Evolutionary conservation across 2,797 vertebrate species (phyloP).

Genomic region (Pelodytes ibericus): DNA sequence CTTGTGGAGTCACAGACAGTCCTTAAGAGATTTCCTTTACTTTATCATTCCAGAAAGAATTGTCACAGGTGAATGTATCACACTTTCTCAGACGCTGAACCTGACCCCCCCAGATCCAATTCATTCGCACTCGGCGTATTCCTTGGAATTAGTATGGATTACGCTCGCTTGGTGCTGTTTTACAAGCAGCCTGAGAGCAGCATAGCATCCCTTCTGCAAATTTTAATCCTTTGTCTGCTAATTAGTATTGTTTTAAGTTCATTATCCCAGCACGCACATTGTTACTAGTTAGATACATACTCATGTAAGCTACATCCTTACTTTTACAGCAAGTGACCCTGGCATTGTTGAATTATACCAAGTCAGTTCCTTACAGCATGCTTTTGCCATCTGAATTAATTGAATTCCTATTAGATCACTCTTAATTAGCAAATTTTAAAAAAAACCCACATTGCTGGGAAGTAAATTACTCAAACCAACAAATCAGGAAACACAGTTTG

Average conservation of each 20-base stretch:
- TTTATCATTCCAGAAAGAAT: slow-evolving; percentile 89
- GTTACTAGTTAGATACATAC: slow-evolving; percentile 78
- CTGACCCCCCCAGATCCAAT: slow-evolving; percentile 68
- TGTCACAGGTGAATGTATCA: slow-evolving; percentile 90
- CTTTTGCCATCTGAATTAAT: slow-evolving; percentile 57
- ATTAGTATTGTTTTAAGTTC: slow-evolving; percentile 99
- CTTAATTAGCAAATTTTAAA: slow-evolving; percentile 61
- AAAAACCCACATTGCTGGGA: background rate
- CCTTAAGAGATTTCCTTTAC: slow-evolving; percentile 84
- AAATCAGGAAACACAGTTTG: too few species aligned
- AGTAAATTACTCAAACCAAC: too few species aligned
- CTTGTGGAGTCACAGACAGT: slow-evolving; percentile 69
- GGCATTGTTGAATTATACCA: slow-evolving; percentile 73
- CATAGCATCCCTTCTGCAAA: slow-evolving; percentile 72
- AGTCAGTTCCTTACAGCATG: slow-evolving; percentile 71
- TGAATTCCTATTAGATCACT: slow-evolving; percentile 58
- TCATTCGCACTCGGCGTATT: slow-evolving; percentile 67
- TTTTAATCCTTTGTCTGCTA: slow-evolving; percentile 93
- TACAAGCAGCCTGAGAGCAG: slow-evolving; percentile 74
- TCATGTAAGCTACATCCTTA: slow-evolving; percentile 80
- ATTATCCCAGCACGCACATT: slow-evolving; percentile 85
- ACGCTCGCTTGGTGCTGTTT: slow-evolving; percentile 83
- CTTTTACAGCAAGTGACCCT: slow-evolving; percentile 87
- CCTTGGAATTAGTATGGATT: slow-evolving; percentile 76
- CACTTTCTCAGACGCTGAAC: slow-evolving; percentile 81